Evolutionary conservation across 2,113 vertebrate genomes (phyloP), one percentile per base, ranked within the genome.

Genomic region (Zonotrichia leucophrys): DNA sequence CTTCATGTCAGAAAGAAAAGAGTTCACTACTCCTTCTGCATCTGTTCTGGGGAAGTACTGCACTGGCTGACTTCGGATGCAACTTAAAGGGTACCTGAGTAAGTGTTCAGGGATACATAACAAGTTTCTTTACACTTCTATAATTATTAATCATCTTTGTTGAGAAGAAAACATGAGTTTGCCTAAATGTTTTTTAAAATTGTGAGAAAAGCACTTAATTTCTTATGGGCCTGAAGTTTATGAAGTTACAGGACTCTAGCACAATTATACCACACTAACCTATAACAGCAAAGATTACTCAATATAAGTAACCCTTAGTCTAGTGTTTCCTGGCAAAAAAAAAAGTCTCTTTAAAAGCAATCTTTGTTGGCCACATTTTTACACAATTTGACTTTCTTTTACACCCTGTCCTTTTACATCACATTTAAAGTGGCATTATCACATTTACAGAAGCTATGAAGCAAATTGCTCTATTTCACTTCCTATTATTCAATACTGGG

Each of bases 51-150:
- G 98, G 78, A 98, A 98, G 91, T 97, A 98, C 94, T 99, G 98
- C 28, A 98, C 64, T 8, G 98, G 98, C 92, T 98, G 98, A 95
- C 98, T 99, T 96, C 99, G 98, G 90, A 99, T 94, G 82, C 99
- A 99, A 92, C 95, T 98, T 90, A 99, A 95, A 62, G 99, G 99
- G 78, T 99, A 99, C 15, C 95, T 98, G 94, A 74, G 8, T 74
- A 41, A 67, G 30, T 14, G 88, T 94, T 98, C 95, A 98, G 89
- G 95, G 56, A 67, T 17, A 82, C 22, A 7, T n/a, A 50, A 77
- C 64, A 49, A 46, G 20, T 50, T 68, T 73, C 56, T 78, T 60
- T 73, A 22, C 9, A 33, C 74, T 79, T 91, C 33, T 42, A 18
- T 7, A 35, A 35, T 25, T 79, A 23, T 10, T 33, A 58, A 68